phyloP scores from a whole-genome alignment of 2,113 vertebrate genomes.

The Origma solitaria region DNA sequence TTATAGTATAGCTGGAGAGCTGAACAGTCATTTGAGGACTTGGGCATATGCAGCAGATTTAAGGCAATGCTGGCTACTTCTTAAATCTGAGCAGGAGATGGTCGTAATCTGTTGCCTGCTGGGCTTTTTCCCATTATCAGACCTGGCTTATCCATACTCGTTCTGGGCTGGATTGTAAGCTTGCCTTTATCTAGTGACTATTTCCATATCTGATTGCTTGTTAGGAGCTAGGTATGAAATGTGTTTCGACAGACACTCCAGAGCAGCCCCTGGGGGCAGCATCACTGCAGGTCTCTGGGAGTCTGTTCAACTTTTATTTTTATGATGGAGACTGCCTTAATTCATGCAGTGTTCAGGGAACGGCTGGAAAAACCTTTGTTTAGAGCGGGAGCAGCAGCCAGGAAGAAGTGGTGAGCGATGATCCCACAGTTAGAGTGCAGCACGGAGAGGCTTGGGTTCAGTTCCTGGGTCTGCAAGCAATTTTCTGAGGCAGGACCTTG shows the following conservation, averaged over 20 bases:
- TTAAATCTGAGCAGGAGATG: background rate
- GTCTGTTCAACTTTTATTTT: background rate
- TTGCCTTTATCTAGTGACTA: background rate
- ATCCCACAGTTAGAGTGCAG: background rate
- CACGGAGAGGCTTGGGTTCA: background rate
- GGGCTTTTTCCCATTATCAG: background rate
- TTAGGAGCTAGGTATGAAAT: background rate
- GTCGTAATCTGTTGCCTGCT: background rate
- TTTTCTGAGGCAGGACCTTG: constrained; percentile 28
- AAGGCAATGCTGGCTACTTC: background rate
- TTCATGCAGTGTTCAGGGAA: background rate
- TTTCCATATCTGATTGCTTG: background rate
- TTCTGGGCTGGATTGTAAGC: background rate
- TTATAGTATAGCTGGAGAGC: background rate
- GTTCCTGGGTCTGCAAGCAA: background rate
- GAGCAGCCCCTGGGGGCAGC: background rate
- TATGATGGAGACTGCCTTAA: background rate
- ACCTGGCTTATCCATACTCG: background rate
- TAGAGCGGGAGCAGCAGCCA: background rate
- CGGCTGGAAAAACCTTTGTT: background rate
- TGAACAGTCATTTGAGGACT: constrained; percentile 20
- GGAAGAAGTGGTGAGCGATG: background rate
- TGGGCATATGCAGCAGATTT: background rate
- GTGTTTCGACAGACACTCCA: background rate
- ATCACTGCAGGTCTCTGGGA: background rate